Conservation (phyloP, 2,888 invertebrate species). For the Pachycephus smyrnensis region DNA sequence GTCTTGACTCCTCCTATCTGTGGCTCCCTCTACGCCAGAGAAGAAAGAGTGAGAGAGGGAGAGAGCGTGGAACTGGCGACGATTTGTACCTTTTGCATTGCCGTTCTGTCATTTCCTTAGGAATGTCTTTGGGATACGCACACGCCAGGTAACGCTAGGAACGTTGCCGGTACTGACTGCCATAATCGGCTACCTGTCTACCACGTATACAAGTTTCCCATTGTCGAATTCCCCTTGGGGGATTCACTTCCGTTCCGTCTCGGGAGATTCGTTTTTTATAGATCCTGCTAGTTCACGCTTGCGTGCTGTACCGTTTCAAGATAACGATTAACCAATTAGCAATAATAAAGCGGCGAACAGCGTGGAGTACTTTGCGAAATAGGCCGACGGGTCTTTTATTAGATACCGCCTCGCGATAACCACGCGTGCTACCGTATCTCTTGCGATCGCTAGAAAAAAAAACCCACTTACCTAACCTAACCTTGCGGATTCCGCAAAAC, state of each 20-base stretch:
- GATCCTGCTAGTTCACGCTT: not conserved
- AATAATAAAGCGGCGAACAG: not conserved
- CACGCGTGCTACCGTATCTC: not conserved
- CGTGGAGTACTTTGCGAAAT: not conserved
- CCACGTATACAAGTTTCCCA: not conserved
- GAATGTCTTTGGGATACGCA: not conserved
- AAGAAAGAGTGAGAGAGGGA: not conserved
- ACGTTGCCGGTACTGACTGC: not conserved
- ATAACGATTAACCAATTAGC: not conserved
- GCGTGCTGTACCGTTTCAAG: not conserved
- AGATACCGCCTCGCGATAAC: not conserved
- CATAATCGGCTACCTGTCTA: not conserved
- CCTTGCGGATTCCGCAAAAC: not conserved
- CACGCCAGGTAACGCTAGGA: not conserved
- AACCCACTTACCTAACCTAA: not conserved
- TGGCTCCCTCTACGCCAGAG: constrained; percentile 7
- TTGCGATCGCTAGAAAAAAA: not conserved
- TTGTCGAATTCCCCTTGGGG: not conserved
- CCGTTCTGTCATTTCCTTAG: not conserved
- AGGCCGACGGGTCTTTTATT: not conserved
- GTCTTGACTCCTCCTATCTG: constrained; percentile 31
- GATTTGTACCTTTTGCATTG: not conserved
- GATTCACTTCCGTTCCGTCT: not conserved
- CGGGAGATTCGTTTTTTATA: not conserved
- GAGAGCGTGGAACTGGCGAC: not conserved